Percentiles rank a stretch among this genome's conserved stretches.
Conservation (phyloP, 1,140 invertebrate species). For the Leptopilina boulardi region DNA sequence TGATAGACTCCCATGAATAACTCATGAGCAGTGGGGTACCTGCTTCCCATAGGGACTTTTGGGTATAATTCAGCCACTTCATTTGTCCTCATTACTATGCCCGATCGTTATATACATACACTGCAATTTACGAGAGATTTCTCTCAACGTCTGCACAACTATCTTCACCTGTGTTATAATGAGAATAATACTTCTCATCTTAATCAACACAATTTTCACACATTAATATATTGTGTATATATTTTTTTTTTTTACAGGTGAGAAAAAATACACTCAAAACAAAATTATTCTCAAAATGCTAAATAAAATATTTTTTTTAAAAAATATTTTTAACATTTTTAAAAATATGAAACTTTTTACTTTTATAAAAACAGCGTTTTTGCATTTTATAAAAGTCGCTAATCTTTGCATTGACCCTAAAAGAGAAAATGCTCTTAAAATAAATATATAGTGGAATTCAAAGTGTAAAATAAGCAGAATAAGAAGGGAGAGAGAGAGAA, state of each 20-base stretch:
- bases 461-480: neutral
- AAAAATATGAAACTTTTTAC: too few species aligned
- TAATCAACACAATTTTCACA: neutral
- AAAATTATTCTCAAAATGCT: too few species aligned
- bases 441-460: neutral
- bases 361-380: too few species aligned
- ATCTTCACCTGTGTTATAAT: constrained; percentile 4
- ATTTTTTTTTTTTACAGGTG: too few species aligned
- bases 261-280: too few species aligned
- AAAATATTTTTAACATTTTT: too few species aligned
- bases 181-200: neutral
- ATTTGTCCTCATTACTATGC: constrained; percentile 74
- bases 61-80: constrained; percentile 73
- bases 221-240: neutral
- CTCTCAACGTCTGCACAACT: constrained; percentile 40
- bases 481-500: neutral
- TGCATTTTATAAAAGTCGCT: neutral
- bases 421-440: neutral
- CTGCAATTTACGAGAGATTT: constrained; percentile 54
- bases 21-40: constrained; percentile 69
- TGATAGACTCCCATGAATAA: constrained; percentile 74
- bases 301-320: too few species aligned
- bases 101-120: constrained; percentile 68
- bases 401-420: neutral
- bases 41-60: constrained; percentile 69